phyloP scores from a whole-genome alignment of 2,797 vertebrate genomes.

The Selene dorsalis region DNA sequence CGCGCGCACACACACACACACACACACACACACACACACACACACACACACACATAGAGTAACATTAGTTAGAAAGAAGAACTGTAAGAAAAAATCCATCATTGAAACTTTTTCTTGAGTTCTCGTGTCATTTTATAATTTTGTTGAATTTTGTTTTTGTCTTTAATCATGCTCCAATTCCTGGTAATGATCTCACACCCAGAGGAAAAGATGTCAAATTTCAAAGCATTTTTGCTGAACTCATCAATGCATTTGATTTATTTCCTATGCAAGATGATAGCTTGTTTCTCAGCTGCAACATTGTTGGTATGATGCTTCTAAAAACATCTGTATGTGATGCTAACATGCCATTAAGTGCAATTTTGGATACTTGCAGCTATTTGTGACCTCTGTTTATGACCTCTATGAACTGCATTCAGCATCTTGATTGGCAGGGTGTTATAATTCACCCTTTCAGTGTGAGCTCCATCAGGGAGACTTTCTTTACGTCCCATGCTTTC shows the following conservation, averaged over 20 bases:
- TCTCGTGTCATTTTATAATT: background rate
- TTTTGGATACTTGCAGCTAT: too few species aligned
- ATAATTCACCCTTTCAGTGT: background rate
- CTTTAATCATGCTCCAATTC: background rate
- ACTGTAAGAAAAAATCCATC: background rate
- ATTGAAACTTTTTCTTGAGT: background rate
- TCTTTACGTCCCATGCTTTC: too few species aligned
- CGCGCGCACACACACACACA: background rate
- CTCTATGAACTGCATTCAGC: too few species aligned
- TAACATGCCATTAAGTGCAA: too few species aligned
- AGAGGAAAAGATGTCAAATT: background rate
- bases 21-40: background rate
- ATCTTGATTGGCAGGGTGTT: background rate
- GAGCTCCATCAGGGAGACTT: too few species aligned
- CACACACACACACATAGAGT: background rate
- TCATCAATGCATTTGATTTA: background rate
- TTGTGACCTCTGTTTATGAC: too few species aligned
- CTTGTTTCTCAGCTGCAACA: background rate
- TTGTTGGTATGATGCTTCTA: too few species aligned
- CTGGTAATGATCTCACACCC: background rate
- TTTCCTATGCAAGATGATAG: background rate
- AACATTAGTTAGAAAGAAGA: background rate
- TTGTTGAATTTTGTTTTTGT: background rate
- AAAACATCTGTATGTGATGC: too few species aligned
- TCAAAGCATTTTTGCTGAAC: background rate